Evolutionary conservation across 2,888 invertebrate species (phyloP), one percentile per base, ranked within the genome.

Genomic region (Caenorhabditis drosophilae): DNA sequence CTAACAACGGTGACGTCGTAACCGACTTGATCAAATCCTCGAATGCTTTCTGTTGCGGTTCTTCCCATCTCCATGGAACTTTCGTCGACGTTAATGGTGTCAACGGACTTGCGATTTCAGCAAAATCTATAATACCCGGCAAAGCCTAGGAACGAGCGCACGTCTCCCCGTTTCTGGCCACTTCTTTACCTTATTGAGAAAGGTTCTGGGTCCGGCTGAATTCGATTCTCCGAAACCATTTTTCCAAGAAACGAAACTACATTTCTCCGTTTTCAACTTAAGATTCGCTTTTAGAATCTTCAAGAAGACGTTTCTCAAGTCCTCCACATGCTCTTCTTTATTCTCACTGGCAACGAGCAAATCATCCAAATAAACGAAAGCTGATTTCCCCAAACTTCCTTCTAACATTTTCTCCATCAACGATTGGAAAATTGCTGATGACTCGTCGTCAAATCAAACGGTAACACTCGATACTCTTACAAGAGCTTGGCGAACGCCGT

Each of bases 381-480:
- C 40, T 6, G 20, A 40, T 20, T 18, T 18, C 2, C 20, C 18
- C 4, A 40, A n/a, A 3, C 59, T 60, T 1, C 59, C 62, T 15
- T 44, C 44, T 9, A 76, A 45, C 4, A 75, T 46, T 4, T 36
- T 11, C 11, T 68, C 52, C 68, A 78, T 75, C 2, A 70, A 44
- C 11, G 73, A 42, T 48, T 82, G 75, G 44, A 80, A 83, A 1
- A 71, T 68, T 0, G 78, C 74, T 1, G 75, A n/a, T n/a, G 75
- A 22, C 70, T 67, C 2, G 66, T 76, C 0, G 62, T 49, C 9
- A 82, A 47, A 2, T 80, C 79, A 46, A 78, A 79, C 0, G 76
- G 73, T 50, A 81, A 59, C 1, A 73, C 67, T 7, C 55, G 49
- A 50, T 64, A 81, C 42, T 80, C 58, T 2, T 75, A 69, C 4